Evolutionary conservation across 2,797 vertebrate species (phyloP).

Genomic region (Karalla daura): DNA sequence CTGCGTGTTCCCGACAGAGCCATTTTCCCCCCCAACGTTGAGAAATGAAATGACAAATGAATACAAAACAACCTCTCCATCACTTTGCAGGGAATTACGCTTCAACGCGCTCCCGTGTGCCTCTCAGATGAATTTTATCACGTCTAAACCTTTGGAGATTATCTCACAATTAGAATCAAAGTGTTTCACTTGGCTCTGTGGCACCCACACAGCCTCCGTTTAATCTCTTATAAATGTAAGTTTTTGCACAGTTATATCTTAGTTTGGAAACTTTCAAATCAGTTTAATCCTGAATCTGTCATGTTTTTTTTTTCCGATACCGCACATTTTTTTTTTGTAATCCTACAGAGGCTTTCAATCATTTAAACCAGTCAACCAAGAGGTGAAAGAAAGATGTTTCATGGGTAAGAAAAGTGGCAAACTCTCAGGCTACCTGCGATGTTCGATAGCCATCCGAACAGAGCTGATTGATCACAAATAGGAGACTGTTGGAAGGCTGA

Average conservation of each 20-base stretch:
- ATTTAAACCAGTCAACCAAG: not conserved
- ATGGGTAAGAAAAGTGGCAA: not conserved
- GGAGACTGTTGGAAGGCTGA: not conserved
- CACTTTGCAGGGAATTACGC: not conserved
- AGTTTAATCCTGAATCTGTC: not conserved
- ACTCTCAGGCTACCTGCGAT: not conserved
- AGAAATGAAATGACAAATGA: not conserved
- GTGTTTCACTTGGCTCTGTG: not conserved
- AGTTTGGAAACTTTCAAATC: not conserved
- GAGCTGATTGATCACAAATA: constrained; percentile 21
- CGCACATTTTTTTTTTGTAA: not conserved
- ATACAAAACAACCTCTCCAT: not conserved
- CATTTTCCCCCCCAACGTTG: not conserved
- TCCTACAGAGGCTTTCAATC: not conserved
- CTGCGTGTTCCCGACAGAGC: not conserved
- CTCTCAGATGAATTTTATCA: not conserved
- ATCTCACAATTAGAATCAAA: constrained; percentile 1
- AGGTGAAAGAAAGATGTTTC: not conserved
- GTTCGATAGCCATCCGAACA: constrained; percentile 15
- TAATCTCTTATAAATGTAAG: not conserved
- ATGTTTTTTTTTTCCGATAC: not conserved
- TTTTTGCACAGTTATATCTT: not conserved
- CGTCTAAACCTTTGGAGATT: not conserved
- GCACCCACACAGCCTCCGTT: not conserved
- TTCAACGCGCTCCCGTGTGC: not conserved